Evolutionary conservation across 2,888 invertebrate species (phyloP), one percentile per base, ranked within the genome.

Genomic region (Laspeyria flexula): DNA sequence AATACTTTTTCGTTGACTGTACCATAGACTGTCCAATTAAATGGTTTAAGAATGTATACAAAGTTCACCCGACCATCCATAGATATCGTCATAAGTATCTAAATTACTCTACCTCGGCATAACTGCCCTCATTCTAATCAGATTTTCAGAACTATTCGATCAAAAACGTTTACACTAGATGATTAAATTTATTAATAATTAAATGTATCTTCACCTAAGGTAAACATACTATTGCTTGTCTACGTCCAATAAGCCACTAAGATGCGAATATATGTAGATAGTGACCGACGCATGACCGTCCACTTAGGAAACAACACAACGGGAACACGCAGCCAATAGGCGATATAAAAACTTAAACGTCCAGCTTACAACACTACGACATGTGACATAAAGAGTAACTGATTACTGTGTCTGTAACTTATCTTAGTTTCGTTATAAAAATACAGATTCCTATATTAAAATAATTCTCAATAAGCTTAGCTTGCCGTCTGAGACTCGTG

Each of bases 361-460:
- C 62, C 66, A 65, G 61, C 70, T 76, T 73, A 72, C 10, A n/a
- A 71, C 72, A 71, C 77, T 77, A 79, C 61, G 77, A 80, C 77
- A 73, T 68, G 77, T 75, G 77, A 81, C 77, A 70, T 68, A 58
- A n/a, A 78, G 79, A 76, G 75, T 77, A 80, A 84, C 73, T 70
- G 75, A 79, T 80, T 70, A 71, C 63, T 65, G 63, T 70, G 65
- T 72, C 73, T 63, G 65, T 70, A 86, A 88, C 71, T 67, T 67
- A 88, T 75, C 79, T 87, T 84, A 86, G 78, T 80, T 77, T 77
- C 75, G 72, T 85, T 90, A 91, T 81, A 91, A 91, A 89, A 92
- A 91, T 91, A 91, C 90, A 87, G 88, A 84, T 88, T 83, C 84
- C 83, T 89, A 88, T 84, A 81, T 84, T 85, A 83, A 87, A 87